Conservation (phyloP, 2,797 vertebrate species). For the Coccyzus lansbergi region DNA sequence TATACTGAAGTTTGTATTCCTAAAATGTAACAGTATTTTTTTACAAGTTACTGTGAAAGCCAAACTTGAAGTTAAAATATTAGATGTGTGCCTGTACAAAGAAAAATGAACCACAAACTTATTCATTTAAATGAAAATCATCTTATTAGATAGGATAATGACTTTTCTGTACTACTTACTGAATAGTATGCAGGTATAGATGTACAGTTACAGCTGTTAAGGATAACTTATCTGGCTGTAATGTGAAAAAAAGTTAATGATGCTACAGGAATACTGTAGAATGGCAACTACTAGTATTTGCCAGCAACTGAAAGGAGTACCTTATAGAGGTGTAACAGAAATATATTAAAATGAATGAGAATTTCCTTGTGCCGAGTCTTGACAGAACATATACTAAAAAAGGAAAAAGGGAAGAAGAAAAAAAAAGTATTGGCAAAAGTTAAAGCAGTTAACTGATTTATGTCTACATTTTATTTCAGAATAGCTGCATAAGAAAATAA, state of each 20-base stretch:
- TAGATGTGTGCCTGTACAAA: not conserved
- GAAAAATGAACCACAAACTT: not conserved
- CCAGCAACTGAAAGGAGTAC: not conserved
- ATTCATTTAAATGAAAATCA: not conserved
- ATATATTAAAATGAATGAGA: not conserved
- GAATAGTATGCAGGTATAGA: not conserved
- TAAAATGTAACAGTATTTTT: not conserved
- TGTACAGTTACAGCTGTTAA: not conserved
- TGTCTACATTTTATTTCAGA: not conserved
- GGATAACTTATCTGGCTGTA: accelerated
- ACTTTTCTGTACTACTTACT: not conserved
- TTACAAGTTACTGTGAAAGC: not conserved
- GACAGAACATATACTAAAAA: not conserved
- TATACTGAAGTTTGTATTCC: not conserved
- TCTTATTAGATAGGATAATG: not conserved
- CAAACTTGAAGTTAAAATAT: not conserved
- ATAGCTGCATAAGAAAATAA: not conserved
- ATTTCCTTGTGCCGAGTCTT: not conserved
- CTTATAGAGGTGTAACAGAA: not conserved
- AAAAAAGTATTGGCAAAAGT: not conserved
- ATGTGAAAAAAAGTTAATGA: not conserved
- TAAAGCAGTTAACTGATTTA: not conserved
- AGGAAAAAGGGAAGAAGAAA: not conserved
- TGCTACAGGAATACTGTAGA: not conserved
- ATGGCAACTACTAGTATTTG: not conserved